A percentile compares a stretch with the other conserved stretches of the same genome.
These are phyloP conservation scores for Andrena flavipes DNA, from an alignment of 2,888 invertebrate species.

Conservation along the genomic window DNA sequence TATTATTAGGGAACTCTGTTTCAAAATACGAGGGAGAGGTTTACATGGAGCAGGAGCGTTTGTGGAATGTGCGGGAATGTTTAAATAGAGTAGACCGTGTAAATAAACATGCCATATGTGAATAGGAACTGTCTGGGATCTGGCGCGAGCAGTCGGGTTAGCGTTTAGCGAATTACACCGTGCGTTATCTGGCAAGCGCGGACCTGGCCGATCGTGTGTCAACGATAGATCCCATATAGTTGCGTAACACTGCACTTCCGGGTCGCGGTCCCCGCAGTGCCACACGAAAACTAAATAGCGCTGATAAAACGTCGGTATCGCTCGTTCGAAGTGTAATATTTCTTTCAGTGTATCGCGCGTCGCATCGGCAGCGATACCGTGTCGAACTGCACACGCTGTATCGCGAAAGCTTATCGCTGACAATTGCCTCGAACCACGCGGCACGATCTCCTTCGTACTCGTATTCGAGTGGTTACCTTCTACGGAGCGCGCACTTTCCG, in stretches of 20 bases:
- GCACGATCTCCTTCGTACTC: not conserved
- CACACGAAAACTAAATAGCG: slow-evolving; percentile 53
- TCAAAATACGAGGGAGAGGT: too few relatives aligned
- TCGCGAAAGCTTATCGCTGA: slow-evolving; percentile 28
- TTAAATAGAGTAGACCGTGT: not conserved
- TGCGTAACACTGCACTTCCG: slow-evolving; percentile 54
- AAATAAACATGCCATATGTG: not conserved
- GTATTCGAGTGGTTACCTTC: not conserved
- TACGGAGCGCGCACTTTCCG: not conserved
- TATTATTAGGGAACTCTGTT: too few relatives aligned
- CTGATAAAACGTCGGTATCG: slow-evolving; percentile 52
- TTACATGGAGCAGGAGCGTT: not conserved
- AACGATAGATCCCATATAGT: slow-evolving; percentile 35
- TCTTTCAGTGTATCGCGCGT: slow-evolving; percentile 48
- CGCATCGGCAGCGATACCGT: slow-evolving; percentile 45
- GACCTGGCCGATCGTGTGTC: slow-evolving; percentile 29
- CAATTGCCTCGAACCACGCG: slow-evolving; percentile 15
- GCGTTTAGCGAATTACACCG: not conserved
- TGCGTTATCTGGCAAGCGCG: not conserved
- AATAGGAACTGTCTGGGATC: not conserved
- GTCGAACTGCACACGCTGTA: slow-evolving; percentile 15
- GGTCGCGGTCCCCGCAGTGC: slow-evolving; percentile 44
- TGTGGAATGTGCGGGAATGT: too few relatives aligned
- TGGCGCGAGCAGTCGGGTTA: not conserved
- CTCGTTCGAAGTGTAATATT: slow-evolving; percentile 48